Evolutionary conservation across 1,140 invertebrate species (phyloP).

Genomic region (Papilio glaucus): DNA sequence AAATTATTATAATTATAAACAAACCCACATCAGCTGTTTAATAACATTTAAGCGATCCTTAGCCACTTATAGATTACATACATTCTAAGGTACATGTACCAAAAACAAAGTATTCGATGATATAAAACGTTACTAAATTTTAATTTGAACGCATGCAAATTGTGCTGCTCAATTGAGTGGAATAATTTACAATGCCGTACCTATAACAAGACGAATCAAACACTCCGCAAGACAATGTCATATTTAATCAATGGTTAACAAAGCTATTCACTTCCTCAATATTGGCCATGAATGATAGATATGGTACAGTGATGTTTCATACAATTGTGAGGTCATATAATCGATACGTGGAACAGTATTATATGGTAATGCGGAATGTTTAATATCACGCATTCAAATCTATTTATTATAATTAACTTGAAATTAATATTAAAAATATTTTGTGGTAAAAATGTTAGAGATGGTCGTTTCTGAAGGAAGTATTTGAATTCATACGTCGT

Average conservation of each 20-base stretch:
- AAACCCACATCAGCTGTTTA: too few relatives aligned
- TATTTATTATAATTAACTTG: not conserved
- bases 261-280: not conserved
- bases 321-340: slow-evolving; percentile 20
- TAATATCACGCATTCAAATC: slow-evolving; percentile 8
- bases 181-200: not conserved
- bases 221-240: not conserved
- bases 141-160: not conserved
- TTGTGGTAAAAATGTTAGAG: too few relatives aligned
- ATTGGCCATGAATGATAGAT: not conserved
- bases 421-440: not conserved
- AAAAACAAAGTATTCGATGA: too few relatives aligned
- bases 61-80: too few relatives aligned
- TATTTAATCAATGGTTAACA: not conserved
- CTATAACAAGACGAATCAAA: slow-evolving; percentile 3
- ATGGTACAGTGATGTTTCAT: not conserved
- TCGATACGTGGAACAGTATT: slow-evolving; percentile 6
- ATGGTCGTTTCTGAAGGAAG: too few relatives aligned
- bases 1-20: too few relatives aligned
- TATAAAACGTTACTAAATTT: too few relatives aligned
- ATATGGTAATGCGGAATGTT: slow-evolving; percentile 25
- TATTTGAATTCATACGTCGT: too few relatives aligned
- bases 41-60: too few relatives aligned
- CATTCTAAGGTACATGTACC: too few relatives aligned
- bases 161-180: not conserved